phyloP scores from a whole-genome alignment of 2,113 vertebrate genomes.

The Rhineura floridana region DNA sequence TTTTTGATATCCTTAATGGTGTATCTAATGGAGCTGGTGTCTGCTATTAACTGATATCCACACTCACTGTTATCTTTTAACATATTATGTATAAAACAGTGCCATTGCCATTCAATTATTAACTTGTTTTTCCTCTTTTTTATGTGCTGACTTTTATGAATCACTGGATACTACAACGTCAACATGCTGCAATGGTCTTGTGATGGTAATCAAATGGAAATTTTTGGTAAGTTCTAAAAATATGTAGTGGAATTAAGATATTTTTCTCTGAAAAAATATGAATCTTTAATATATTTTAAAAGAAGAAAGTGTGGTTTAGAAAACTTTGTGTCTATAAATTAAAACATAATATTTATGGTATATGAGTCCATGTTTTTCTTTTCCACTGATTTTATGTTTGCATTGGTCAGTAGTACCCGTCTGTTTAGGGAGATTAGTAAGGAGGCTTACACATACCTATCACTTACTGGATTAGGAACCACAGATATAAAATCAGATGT shows the following conservation, averaged over 20 bases:
- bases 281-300: neutral
- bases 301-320: neutral
- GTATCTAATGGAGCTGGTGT: neutral
- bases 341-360: neutral
- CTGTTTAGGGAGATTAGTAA: neutral
- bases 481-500: neutral
- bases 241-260: slow-evolving; percentile 35
- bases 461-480: neutral
- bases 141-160: neutral
- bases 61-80: neutral
- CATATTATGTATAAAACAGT: neutral
- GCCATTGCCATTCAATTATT: slow-evolving; percentile 30
- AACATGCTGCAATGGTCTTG: neutral
- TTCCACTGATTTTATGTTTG: neutral
- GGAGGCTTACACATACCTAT: neutral
- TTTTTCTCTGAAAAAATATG: neutral
- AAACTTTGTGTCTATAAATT: neutral
- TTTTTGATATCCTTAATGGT: neutral
- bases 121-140: slow-evolving; percentile 2
- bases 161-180: neutral
- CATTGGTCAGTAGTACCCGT: neutral
- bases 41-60: neutral
- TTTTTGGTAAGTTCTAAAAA: slow-evolving; percentile 76
- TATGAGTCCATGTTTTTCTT: neutral
- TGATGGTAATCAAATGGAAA: slow-evolving; percentile 8